A percentile compares a stretch with the other conserved stretches of the same genome.
Evolutionary conservation across 2,113 vertebrate species (phyloP).

Genomic region (Lagopus leucura): DNA sequence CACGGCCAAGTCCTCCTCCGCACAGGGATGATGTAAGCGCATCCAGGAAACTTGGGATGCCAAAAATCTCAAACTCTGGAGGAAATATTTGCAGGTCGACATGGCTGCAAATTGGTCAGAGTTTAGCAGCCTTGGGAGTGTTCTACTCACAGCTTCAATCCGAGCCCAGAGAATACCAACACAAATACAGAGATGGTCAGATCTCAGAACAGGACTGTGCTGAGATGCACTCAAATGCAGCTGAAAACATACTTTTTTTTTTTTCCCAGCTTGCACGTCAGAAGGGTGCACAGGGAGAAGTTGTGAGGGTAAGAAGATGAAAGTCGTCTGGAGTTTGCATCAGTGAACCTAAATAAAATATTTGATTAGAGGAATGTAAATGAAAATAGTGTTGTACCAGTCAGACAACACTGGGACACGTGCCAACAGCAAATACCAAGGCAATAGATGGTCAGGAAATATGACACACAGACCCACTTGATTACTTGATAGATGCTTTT

Average conservation of each 20-base stretch:
- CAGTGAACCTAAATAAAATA: background rate
- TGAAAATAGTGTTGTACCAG: conserved; percentile 24
- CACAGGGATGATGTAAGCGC: conserved; percentile 67
- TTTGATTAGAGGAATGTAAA: conserved; percentile 17
- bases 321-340: background rate
- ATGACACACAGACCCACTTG: conserved; percentile 47
- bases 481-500: conserved; percentile 64
- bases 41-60: conserved; percentile 67
- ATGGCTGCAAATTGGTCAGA: conserved; percentile 51
- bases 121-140: conserved; percentile 33
- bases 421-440: conserved; percentile 53
- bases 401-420: background rate
- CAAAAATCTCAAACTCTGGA: conserved; percentile 53
- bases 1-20: conserved; percentile 59
- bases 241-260: background rate
- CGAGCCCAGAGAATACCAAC: background rate
- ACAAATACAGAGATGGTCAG: conserved; percentile 2
- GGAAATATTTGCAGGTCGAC: conserved; percentile 58
- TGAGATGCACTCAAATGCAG: background rate
- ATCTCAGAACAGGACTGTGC: background rate
- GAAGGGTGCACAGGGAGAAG: background rate
- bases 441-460: conserved; percentile 62
- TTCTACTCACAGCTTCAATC: background rate
- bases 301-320: background rate
- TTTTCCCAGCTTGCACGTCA: background rate